A percentile compares a stretch with the other conserved stretches of the same genome.
Conservation (phyloP, 1,140 invertebrate genomes). For the Gonioctena quinquepunctata region DNA sequence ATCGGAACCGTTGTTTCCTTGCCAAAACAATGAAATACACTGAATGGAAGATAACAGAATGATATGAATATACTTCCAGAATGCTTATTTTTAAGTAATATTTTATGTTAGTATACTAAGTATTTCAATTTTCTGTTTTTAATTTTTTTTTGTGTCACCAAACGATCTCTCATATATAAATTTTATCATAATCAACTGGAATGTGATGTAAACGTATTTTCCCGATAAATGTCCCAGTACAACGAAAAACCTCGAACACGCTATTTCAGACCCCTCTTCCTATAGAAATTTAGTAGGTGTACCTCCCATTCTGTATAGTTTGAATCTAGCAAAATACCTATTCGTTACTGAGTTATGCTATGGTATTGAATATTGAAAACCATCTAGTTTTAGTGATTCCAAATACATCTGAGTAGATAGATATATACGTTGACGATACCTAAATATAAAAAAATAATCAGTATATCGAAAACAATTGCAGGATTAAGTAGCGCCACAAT, state of each 20-base stretch:
- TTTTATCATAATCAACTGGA: background rate
- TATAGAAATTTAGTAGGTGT: background rate
- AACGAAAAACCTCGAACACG: no score
- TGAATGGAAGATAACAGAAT: no score
- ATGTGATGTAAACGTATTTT: background rate
- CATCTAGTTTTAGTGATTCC: constrained; percentile 43
- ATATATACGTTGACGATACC: constrained; percentile 36
- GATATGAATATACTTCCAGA: no score
- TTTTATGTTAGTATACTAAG: no score
- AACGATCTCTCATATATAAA: no score
- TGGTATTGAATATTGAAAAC: constrained; percentile 8
- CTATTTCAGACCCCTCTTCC: no score
- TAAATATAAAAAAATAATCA: constrained; percentile 41
- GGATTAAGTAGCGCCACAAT: constrained; percentile 35
- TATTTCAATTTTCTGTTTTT: no score
- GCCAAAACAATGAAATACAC: no score
- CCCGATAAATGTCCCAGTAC: no score
- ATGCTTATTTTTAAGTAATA: no score
- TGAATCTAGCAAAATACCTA: constrained; percentile 5
- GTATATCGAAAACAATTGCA: constrained; percentile 45
- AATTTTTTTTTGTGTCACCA: no score
- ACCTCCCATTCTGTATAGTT: background rate
- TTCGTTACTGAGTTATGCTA: background rate
- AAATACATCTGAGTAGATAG: constrained; percentile 41
- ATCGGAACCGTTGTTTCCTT: no score